Base-by-base conservation (phyloP, 2,888 invertebrate species). In the Mellilla xanthometata region DNA sequence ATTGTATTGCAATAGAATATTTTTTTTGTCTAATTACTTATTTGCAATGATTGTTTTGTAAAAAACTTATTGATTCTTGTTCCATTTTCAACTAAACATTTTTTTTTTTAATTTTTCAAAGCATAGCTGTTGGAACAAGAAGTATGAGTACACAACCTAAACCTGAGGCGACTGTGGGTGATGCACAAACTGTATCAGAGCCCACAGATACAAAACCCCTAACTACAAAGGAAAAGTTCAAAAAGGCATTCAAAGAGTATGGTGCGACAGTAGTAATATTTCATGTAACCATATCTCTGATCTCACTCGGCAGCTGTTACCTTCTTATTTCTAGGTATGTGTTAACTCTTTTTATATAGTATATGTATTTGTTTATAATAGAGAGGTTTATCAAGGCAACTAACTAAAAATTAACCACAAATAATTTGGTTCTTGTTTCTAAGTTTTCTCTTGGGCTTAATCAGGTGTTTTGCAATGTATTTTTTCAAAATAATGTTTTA, bases 191-290 rank as follows among this genome's bases (percentile, higher is more conserved):
- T 5, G 15, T 6, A 19, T 19, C 15, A 19, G 4, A 19, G 15
- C 1, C 15, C 15, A 19, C 33, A 11, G 36, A 45, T 36, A 38
- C 28, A 33, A 72, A 70, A 39, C 54, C 71, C 47, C 55, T 81
- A 57, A 90, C 82, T 52, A 78, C 88, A 42, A 92, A 89, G 81
- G 92, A 94, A 36, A 93, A 93, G 83, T 85, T 98, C 51, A 95
- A 96, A 90, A 91, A 90, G 64, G 94, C 96, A 42, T 91, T 97
- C 22, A 94, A 93, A 84, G 96, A 97, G 62, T 98, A 98, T 90
- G 98, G 98, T 52, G 91, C 93, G 9, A 97, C 96, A 29, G 95
- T 97, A 54, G 91, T 97, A 59, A 92, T 96, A 49, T 97, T 98
- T 88, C 98, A 98, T 90, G 90, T 97, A 47, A 87, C 93, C 50